phyloP scores from a whole-genome alignment of 2,797 vertebrate genomes.

The Threskiornis aethiopicus region DNA sequence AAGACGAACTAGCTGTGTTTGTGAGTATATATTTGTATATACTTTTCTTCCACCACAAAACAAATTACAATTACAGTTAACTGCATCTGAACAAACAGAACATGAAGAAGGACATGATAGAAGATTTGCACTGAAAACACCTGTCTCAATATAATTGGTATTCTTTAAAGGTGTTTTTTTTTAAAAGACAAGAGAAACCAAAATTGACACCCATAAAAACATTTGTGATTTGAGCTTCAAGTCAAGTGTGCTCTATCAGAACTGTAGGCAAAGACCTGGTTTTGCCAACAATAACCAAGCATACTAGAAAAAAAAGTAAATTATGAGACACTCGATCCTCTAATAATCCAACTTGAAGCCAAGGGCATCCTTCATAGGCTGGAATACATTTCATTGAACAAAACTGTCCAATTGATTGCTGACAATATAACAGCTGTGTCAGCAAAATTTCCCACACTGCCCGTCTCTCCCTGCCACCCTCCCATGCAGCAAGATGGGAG shows the following conservation, averaged over 20 bases:
- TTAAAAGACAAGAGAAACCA: background rate
- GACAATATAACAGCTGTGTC: background rate
- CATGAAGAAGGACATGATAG: background rate
- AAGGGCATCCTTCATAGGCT: background rate
- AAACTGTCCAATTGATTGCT: background rate
- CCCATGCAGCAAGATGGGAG: background rate
- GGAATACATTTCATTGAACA: background rate
- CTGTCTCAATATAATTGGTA: background rate
- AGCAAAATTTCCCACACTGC: background rate
- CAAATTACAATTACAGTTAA: background rate
- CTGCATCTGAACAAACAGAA: background rate
- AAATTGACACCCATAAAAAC: background rate
- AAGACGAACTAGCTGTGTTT: background rate
- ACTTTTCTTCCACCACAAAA: background rate
- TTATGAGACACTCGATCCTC: background rate
- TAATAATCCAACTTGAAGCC: background rate
- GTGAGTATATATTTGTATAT: background rate
- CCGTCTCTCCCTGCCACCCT: background rate
- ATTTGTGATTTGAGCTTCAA: background rate
- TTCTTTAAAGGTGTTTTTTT: background rate
- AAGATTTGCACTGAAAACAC: background rate
- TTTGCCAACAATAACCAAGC: background rate
- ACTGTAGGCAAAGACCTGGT: background rate
- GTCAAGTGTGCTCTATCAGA: background rate
- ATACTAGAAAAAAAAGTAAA: background rate